Conservation (phyloP, 2,888 invertebrate species). For the Plagodis dolabraria region DNA sequence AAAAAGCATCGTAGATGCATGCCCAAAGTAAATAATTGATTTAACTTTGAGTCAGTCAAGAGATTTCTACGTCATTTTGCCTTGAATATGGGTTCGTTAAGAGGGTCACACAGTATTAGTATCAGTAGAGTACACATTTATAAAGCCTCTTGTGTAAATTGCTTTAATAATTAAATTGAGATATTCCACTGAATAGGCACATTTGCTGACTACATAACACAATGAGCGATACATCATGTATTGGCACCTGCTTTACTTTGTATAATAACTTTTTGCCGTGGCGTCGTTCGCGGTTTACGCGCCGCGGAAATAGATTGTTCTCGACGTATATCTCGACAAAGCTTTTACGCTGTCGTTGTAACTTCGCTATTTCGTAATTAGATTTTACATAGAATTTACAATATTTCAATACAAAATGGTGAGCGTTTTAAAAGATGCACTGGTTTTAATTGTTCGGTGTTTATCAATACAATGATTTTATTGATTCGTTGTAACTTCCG, state of each 20-base stretch:
- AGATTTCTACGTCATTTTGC: no score
- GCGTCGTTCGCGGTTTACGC: background rate
- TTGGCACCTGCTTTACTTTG: conserved; percentile 19
- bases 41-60: no score
- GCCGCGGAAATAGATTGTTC: conserved; percentile 6
- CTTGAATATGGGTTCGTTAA: no score
- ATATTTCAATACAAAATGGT: background rate
- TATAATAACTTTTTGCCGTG: conserved; percentile 16
- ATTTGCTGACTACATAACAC: background rate
- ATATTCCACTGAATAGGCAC: background rate
- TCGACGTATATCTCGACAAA: conserved; percentile 15
- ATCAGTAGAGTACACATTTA: no score
- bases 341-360: conserved; percentile 19
- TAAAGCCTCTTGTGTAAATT: no score
- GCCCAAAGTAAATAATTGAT: no score
- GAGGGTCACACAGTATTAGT: no score
- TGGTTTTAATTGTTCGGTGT: no score
- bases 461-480: no score
- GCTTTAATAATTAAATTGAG: no score
- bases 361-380: conserved; percentile 9
- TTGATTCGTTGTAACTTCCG: no score
- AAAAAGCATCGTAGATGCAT: no score
- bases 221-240: conserved; percentile 15
- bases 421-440: background rate
- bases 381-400: background rate